phyloP scores from a whole-genome alignment of 2,797 vertebrate species.

The Ctenopoma kingsleyae region DNA sequence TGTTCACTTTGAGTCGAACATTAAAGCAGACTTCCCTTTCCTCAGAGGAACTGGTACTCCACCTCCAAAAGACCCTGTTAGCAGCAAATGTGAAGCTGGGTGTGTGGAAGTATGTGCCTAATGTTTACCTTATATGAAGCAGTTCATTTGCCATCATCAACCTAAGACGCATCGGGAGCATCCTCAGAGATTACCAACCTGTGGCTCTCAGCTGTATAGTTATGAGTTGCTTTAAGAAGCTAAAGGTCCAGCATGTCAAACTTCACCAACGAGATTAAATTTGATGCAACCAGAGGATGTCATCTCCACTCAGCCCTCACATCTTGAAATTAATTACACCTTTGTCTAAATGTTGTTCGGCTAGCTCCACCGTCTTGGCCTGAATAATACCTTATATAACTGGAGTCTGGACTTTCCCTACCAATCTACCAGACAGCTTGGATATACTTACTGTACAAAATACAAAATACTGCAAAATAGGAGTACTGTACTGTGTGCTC shows the following conservation, averaged over 20 bases:
- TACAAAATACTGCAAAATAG: not conserved
- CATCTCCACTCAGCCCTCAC: not conserved
- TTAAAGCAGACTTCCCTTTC: too few relatives aligned
- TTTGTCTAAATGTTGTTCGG: constrained; percentile 18
- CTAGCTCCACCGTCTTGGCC: constrained; percentile 17
- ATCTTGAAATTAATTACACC: constrained; percentile 13
- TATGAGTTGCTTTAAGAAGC: not conserved
- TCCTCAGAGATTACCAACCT: not conserved
- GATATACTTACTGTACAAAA: not conserved
- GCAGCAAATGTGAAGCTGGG: not conserved
- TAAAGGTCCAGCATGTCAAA: constrained; percentile 3
- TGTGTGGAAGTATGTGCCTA: not conserved
- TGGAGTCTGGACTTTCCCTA: constrained; percentile 26
- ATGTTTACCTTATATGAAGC: not conserved
- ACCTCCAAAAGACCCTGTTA: not conserved
- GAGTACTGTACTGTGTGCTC: not conserved
- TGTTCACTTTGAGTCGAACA: constrained; percentile 10
- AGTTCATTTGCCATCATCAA: not conserved
- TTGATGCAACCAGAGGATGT: not conserved
- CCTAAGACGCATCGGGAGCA: not conserved
- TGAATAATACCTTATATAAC: constrained; percentile 9
- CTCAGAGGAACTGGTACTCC: constrained; percentile 7
- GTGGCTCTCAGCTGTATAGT: not conserved
- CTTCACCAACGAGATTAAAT: not conserved
- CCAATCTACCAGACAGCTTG: not conserved